Conservation (phyloP, 2,113 vertebrate species). For the Hipposideros armiger region DNA sequence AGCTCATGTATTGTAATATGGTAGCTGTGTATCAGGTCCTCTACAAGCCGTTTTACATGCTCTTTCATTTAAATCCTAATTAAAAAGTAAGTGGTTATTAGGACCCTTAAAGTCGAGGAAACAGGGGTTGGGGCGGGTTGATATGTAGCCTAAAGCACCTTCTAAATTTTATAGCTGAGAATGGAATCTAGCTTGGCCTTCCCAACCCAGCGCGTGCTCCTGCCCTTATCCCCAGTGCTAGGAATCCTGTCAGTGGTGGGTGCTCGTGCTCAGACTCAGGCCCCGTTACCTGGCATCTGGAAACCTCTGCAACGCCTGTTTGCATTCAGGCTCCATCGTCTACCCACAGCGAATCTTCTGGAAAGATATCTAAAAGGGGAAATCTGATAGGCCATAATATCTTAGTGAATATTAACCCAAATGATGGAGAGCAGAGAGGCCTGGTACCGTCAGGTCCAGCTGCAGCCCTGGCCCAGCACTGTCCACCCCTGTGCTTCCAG, state of each 20-base stretch:
- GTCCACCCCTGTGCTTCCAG: neutral
- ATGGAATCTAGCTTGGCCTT: neutral
- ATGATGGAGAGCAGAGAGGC: neutral
- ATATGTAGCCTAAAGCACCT: neutral
- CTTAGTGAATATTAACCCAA: neutral
- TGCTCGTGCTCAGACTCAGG: neutral
- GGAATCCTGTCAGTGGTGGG: accelerated
- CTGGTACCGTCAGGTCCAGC: neutral
- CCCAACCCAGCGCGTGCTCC: neutral
- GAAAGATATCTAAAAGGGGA: neutral
- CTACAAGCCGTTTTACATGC: neutral
- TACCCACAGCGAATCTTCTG: neutral
- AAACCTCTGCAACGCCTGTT: neutral
- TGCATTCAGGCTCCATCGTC: neutral
- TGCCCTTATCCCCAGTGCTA: neutral
- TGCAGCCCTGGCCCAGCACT: neutral
- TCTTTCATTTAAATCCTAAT: neutral
- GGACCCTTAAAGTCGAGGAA: neutral
- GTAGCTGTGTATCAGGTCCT: neutral
- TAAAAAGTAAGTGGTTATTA: neutral
- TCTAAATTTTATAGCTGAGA: neutral
- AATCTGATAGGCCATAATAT: neutral
- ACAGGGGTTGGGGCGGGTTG: neutral
- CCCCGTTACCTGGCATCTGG: neutral
- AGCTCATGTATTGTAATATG: neutral